Evolutionary conservation across 2,888 invertebrate species (phyloP).

Genomic region (Cylindroiulus punctatus): DNA sequence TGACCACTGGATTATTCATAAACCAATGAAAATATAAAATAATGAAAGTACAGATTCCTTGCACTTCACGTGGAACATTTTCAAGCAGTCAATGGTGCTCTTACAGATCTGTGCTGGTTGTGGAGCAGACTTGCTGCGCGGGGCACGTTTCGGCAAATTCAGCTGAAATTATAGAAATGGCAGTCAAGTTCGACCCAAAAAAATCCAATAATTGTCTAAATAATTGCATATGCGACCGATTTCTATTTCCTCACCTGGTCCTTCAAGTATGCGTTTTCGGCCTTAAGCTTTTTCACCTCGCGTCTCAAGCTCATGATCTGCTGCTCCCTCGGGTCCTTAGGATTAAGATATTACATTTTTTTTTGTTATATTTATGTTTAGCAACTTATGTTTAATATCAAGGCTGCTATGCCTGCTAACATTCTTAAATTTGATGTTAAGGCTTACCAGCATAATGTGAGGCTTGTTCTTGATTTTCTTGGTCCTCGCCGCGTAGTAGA

Average conservation of each 20-base stretch:
- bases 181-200: not conserved
- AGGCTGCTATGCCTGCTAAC: too few species aligned
- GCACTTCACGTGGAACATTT: too few species aligned
- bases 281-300: constrained; percentile 84
- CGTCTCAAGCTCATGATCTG: constrained; percentile 87
- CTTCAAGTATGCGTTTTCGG: constrained; percentile 88
- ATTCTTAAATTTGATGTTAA: too few species aligned
- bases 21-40: too few species aligned
- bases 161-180: constrained; percentile 29
- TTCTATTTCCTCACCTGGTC: constrained; percentile 65
- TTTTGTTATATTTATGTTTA: too few species aligned
- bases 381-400: too few species aligned
- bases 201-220: not conserved
- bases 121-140: constrained; percentile 57
- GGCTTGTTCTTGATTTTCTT: constrained; percentile 94
- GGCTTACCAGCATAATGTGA: constrained; percentile 72
- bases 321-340: constrained; percentile 94
- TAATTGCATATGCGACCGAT: not conserved
- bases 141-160: constrained; percentile 53
- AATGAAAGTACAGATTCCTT: too few species aligned
- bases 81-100: too few species aligned
- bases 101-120: constrained; percentile 59
- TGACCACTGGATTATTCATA: constrained; percentile 54
- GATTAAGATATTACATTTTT: too few species aligned
- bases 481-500: constrained; percentile 90